Base-by-base conservation (phyloP, 2,797 vertebrate genomes). In the Decapterus maruadsi region DNA sequence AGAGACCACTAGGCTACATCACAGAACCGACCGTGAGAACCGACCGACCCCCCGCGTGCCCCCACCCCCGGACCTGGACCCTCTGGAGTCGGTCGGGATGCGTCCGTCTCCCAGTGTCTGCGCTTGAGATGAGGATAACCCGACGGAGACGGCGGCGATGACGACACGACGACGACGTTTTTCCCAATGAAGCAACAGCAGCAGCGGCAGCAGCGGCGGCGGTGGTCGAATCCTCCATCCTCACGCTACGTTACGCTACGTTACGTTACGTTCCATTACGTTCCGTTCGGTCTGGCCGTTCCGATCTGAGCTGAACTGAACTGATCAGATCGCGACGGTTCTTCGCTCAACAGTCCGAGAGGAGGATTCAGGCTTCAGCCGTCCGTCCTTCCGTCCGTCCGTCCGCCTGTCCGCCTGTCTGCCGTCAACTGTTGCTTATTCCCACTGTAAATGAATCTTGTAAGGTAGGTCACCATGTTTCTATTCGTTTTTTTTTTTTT, bases 371-470 rank as follows among this genome's bases (percentile, higher is more conserved):
- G 89, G 87, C 87, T 84, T 62, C 46, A 26, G 84, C 85, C 86
- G 16, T 6, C 34, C 31, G 31, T 26, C 26, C 26, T 4, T 34
- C 31, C 31, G 31, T 26, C 26, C 26, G 26, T 26, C 26, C 26
- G 26, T 3, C 26, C 3, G 26, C 26, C 26, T 26, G 26, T 34
- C 86, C 80, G 78, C 87, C 90, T 62, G 89, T 91, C 91, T 87
- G 86, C 86, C 79, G 78, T 89, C 91, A 94, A 88, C 93, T 94
- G 93, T 94, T 94, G 94, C 91, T 90, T 54, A 84, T 85, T 89
- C 60, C 87, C 89, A 74, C 88, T 90, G 91, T 94, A 93, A 94
- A 95, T 95, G 94, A 94, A 93, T 95, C 94, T 94, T 88, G 83
- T 93, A 91, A 94, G 94, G 94, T 95, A 83, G 70, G 93, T 74